Evolutionary conservation across 2,113 vertebrate genomes (phyloP).

Genomic region (Eptesicus fuscus): DNA sequence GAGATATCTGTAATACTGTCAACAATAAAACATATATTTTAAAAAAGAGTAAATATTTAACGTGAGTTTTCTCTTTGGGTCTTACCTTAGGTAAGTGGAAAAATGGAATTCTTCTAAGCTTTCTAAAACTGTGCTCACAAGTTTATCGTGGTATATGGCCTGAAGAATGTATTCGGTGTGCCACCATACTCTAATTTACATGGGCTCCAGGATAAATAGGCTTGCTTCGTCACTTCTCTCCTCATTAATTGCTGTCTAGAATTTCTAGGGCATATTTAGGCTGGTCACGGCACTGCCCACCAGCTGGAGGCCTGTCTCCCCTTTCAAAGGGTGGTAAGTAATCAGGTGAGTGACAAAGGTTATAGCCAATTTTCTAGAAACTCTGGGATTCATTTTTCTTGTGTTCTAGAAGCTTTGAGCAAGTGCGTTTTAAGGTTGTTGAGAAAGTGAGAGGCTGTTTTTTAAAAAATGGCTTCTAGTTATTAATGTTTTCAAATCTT

Average conservation of each 20-base stretch:
- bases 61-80: neutral
- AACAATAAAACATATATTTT: no score
- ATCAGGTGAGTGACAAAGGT: slow-evolving; percentile 48
- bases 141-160: neutral
- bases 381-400: slow-evolving; percentile 62
- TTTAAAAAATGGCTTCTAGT: slow-evolving; percentile 59
- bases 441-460: slow-evolving; percentile 22
- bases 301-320: neutral
- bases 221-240: neutral
- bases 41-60: slow-evolving; percentile 33
- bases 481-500: slow-evolving; percentile 65
- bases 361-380: slow-evolving; percentile 34
- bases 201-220: neutral
- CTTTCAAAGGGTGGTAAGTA: slow-evolving; percentile 18
- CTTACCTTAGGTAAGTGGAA: neutral
- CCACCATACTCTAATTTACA: neutral
- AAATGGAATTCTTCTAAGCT: slow-evolving; percentile 3
- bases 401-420: slow-evolving; percentile 50
- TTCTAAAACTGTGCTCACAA: neutral
- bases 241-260: neutral
- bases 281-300: neutral
- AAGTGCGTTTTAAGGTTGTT: slow-evolving; percentile 61
- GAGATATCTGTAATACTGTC: no score
- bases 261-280: neutral
- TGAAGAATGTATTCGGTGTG: neutral